Evolutionary conservation across 2,797 vertebrate genomes (phyloP), one percentile per base, ranked within the genome.

Genomic region (Siniperca scherzeri): DNA sequence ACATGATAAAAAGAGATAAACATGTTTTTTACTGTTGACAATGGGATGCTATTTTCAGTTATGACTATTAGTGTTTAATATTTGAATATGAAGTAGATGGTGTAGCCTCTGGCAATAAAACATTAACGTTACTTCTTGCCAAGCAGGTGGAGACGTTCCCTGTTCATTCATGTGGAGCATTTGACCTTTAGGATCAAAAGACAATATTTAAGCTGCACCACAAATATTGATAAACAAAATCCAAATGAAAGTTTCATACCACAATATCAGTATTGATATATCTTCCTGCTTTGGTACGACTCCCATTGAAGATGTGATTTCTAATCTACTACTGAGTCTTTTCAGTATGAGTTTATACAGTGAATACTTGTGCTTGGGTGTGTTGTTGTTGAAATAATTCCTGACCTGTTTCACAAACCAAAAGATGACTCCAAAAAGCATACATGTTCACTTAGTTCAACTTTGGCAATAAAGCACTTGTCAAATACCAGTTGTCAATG

Each of bases 361-460:
- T 52, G 71, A 57, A 85, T 70, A 65, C 38, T 74, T 91, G 82
- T 85, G 82, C 88, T 87, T 88, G 84, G 21, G 44, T 80, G 70
- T 81, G 72, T 83, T 80, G 56, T 68, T 83, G 70, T 72, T 78
- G 19, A 62, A 74, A 62, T 78, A 12, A 83, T 77, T 84, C 84
- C 80, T 87, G 86, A 83, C 64, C 72, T 76, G 61, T 70, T 73
- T 33, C 17, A 46, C 22, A 40, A 87, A 87, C 30, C 22, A 67
- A 75, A 27, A 77, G 62, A 66, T 62, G 14, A 84, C 21, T 52
- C 17, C 27, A 75, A 71, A 78, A 85, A 61, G 78, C 62, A 74
- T 25, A 38, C 44, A 30, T 17, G 69, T 65, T 77, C 65, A 61
- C 36, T 57, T 33, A 19, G 50, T 69, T 48, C 13, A 60, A 78